Conservation (phyloP, 2,113 vertebrate genomes). For the Eretmochelys imbricata region DNA sequence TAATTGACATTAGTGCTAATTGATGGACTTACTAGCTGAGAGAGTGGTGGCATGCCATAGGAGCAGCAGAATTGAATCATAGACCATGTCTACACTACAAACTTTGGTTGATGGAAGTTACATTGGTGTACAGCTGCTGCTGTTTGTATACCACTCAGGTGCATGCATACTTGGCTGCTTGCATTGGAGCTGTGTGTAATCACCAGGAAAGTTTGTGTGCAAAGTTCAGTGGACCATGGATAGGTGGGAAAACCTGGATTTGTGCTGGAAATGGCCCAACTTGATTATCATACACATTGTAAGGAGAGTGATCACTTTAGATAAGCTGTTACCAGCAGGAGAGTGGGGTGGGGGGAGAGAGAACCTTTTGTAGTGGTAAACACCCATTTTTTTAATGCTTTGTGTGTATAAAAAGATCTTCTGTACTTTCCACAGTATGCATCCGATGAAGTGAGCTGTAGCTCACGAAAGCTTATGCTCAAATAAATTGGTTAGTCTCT, state of each 20-base stretch:
- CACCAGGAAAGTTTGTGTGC: neutral
- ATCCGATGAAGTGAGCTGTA: no score
- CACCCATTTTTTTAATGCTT: no score
- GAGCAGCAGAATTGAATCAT: neutral
- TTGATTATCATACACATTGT: no score
- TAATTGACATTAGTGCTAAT: neutral
- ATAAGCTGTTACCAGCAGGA: no score
- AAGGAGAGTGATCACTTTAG: no score
- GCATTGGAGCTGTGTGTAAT: neutral
- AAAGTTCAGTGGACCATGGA: neutral
- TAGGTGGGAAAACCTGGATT: neutral
- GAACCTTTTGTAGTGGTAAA: no score
- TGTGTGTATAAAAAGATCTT: no score
- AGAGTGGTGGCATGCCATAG: neutral
- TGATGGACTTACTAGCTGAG: neutral
- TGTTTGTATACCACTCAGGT: neutral
- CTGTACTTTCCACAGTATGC: no score
- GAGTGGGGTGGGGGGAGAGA: no score
- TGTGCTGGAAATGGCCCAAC: no score
- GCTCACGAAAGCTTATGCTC: no score
- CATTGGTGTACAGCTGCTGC: neutral
- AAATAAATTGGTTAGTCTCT: no score
- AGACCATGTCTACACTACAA: rapidly evolving
- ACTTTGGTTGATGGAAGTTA: neutral
- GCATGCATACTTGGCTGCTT: neutral